A percentile compares a stretch with the other conserved stretches of the same genome.
These are phyloP conservation scores for Diplogasteroides magnus DNA, from an alignment of 1,140 invertebrate species.

Conservation along the genomic window DNA sequence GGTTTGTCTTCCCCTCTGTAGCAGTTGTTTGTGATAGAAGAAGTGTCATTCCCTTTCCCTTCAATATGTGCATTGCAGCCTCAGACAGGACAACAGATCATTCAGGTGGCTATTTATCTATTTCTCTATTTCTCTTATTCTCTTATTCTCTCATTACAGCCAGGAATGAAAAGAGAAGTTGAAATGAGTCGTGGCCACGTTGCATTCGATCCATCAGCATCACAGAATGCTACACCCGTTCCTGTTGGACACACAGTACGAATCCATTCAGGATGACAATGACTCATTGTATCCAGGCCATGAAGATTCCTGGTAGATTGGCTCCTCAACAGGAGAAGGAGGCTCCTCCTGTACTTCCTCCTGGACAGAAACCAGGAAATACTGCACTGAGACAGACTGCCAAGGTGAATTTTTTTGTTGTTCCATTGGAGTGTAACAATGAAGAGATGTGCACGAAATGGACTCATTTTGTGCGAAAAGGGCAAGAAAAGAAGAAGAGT, in stretches of 20 bases:
- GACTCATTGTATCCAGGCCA: not conserved
- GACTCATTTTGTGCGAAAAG: too few relatives aligned
- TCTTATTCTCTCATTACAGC: too few relatives aligned
- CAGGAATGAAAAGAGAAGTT: not conserved
- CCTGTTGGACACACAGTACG: not conserved
- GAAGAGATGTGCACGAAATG: too few relatives aligned
- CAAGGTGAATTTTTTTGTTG: not conserved
- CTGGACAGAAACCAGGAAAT: conserved; percentile 7
- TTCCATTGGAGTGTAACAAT: not conserved
- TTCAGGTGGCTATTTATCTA: too few relatives aligned
- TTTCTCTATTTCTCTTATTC: too few relatives aligned
- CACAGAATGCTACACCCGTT: not conserved
- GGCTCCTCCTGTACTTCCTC: conserved; percentile 1
- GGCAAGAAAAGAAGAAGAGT: too few relatives aligned
- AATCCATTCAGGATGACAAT: not conserved
- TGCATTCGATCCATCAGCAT: not conserved
- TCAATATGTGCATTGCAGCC: too few relatives aligned
- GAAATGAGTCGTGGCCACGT: not conserved
- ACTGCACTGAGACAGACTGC: conserved; percentile 12
- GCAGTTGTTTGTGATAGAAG: too few relatives aligned
- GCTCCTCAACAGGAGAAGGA: conserved; percentile 9
- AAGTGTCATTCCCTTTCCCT: too few relatives aligned
- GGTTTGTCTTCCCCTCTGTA: too few relatives aligned
- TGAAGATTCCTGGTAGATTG: not conserved
- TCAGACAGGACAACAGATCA: too few relatives aligned